Evolutionary conservation across 2,888 invertebrate species (phyloP).

Genomic region (Drymonia ruficornis): DNA sequence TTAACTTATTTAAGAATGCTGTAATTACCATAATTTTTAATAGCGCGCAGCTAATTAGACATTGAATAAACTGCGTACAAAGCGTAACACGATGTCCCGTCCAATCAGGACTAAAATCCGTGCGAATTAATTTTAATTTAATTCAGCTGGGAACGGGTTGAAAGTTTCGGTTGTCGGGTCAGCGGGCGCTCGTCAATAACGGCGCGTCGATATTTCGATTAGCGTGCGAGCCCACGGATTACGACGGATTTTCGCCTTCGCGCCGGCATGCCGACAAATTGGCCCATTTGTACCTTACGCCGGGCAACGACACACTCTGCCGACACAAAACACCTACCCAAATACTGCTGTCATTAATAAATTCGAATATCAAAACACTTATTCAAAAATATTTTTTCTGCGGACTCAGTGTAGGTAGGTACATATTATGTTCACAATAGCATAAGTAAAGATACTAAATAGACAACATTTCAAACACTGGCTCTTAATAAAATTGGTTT

Average conservation of each 20-base stretch:
- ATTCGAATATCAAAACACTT: neutral
- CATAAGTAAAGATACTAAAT: neutral
- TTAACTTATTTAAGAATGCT: neutral
- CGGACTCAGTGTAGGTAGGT: neutral
- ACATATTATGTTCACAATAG: no score
- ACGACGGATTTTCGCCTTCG: conserved; percentile 80
- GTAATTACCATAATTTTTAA: neutral
- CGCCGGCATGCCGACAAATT: conserved; percentile 70
- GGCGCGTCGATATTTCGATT: conserved; percentile 80
- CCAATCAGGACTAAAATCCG: conserved; percentile 11
- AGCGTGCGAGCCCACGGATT: conserved; percentile 77
- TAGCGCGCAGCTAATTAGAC: neutral
- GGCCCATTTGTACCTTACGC: conserved; percentile 72
- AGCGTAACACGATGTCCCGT: conserved; percentile 1
- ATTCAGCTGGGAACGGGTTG: conserved; percentile 15
- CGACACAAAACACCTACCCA: conserved; percentile 14
- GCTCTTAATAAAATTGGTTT: conserved; percentile 13
- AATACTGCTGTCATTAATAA: neutral
- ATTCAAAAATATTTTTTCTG: neutral
- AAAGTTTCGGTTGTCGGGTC: conserved; percentile 19
- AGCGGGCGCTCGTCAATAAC: conserved; percentile 61
- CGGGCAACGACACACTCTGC: conserved; percentile 28
- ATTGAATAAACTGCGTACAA: neutral
- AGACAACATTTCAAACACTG: neutral
- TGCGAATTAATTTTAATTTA: conserved; percentile 12